Base-by-base conservation (phyloP, 2,888 invertebrate genomes). In the Anticlea derivata region DNA sequence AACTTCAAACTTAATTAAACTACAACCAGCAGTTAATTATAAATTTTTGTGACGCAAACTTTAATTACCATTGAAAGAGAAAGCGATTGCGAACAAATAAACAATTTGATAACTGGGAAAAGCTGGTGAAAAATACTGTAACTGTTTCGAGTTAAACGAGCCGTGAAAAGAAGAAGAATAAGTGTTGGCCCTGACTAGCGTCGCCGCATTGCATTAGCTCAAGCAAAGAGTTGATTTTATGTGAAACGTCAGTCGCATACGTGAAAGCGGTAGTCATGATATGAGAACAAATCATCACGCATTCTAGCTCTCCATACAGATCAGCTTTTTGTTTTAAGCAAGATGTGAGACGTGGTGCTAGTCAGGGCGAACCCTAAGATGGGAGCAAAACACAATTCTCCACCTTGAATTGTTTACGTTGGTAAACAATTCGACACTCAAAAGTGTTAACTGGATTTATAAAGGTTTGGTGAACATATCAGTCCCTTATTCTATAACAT, bases 361-460 rank as follows among this genome's bases (percentile, higher is more conserved):
- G 17, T 3, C 17, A 3, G 17, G 17, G 17, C 17, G 17, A 17
- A 17, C 17, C 17, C 4, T 66, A 70, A 75, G 61, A 63, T 50
- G 60, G 57, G 61, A 66, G 65, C 58, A 68, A 72, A 76, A 75
- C 59, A 68, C 71, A 75, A 79, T 78, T 79, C 74, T 74, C n/a
- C n/a, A n/a, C n/a, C 63, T 65, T 76, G 83, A 82, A 80, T 57
- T 39, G 45, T 4, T 72, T 74, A 79, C 77, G 78, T 78, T 71
- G 70, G 77, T 70, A 79, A 85, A 81, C 79, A 80, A 80, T 80
- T 80, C 78, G 70, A 68, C 71, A 77, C 79, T 80, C 70, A 71
- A 78, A 80, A 80, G 76, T 78, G 80, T 77, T 85, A 80, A 86
- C 76, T 79, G 78, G 78, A 78, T 83, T 82, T 75, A 72, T 71